Evolutionary conservation across 1,140 invertebrate genomes (phyloP).

Genomic region (Zaprionus inermis): DNA sequence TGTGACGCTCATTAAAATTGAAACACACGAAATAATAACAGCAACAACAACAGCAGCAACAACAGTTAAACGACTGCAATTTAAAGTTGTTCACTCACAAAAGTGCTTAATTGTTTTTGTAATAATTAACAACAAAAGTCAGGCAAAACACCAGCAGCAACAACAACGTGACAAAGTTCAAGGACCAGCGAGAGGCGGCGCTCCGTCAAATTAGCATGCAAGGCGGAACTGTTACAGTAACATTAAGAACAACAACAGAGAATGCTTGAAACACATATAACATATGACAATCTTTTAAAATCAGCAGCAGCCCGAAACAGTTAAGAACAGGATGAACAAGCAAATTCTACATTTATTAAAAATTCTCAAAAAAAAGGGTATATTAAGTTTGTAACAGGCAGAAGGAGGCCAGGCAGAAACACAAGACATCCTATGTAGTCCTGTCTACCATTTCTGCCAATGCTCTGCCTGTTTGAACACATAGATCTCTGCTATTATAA

Average conservation of each 20-base stretch:
- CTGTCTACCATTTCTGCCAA: no score
- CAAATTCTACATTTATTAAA: not conserved
- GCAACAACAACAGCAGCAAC: constrained; percentile 51
- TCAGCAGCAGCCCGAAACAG: not conserved
- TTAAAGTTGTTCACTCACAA: constrained; percentile 71
- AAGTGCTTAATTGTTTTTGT: constrained; percentile 73
- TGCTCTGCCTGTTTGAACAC: no score
- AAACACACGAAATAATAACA: constrained; percentile 60
- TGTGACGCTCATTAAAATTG: constrained; percentile 73
- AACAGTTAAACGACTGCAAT: constrained; percentile 71
- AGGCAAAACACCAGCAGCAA: constrained; percentile 29
- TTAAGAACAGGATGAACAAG: not conserved
- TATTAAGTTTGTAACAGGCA: not conserved
- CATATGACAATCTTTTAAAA: constrained; percentile 2
- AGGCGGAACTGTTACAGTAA: constrained; percentile 45
- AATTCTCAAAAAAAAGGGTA: not conserved
- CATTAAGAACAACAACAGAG: constrained; percentile 25
- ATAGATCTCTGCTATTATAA: no score
- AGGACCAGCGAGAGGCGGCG: constrained; percentile 48
- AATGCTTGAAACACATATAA: not conserved
- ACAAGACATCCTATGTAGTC: no score
- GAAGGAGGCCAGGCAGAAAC: no score
- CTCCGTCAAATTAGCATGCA: constrained; percentile 38
- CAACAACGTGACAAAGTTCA: constrained; percentile 59
- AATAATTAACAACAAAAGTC: constrained; percentile 74